phyloP scores from a whole-genome alignment of 2,113 vertebrate species.

The Sula dactylatra region DNA sequence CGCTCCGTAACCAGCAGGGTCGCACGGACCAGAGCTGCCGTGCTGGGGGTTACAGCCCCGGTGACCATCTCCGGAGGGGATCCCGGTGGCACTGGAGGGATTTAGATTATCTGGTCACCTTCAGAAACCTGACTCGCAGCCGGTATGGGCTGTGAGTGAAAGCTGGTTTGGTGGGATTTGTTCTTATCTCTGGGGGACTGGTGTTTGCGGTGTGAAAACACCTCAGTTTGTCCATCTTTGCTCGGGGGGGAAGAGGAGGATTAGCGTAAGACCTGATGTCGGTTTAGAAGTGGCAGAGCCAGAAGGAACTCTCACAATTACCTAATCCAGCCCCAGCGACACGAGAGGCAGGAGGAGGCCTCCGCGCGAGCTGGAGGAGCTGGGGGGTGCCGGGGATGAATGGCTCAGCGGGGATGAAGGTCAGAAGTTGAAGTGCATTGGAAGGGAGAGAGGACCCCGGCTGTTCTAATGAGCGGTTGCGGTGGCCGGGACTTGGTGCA shows the following conservation, averaged over 20 bases:
- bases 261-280: accelerated
- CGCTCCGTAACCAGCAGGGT: background rate
- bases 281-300: background rate
- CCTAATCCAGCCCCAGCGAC: background rate
- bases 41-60: background rate
- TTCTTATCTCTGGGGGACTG: background rate
- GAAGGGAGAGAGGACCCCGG: background rate
- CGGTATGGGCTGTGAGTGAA: accelerated
- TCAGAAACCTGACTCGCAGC: background rate
- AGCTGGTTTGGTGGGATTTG: background rate
- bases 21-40: accelerated
- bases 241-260: background rate
- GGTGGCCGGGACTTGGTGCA: background rate
- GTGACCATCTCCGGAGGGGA: background rate
- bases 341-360: background rate
- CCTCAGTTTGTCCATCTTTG: background rate
- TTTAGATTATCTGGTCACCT: background rate
- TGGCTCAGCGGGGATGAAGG: background rate
- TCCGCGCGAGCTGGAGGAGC: background rate
- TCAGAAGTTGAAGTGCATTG: background rate
- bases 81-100: background rate
- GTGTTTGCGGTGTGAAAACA: background rate
- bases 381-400: background rate
- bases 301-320: accelerated
- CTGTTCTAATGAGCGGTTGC: background rate